A percentile compares a stretch with the other conserved stretches of the same genome.
These are phyloP conservation scores for Elegia similella DNA, from an alignment of 2,888 invertebrate species.

Conservation along the genomic window DNA sequence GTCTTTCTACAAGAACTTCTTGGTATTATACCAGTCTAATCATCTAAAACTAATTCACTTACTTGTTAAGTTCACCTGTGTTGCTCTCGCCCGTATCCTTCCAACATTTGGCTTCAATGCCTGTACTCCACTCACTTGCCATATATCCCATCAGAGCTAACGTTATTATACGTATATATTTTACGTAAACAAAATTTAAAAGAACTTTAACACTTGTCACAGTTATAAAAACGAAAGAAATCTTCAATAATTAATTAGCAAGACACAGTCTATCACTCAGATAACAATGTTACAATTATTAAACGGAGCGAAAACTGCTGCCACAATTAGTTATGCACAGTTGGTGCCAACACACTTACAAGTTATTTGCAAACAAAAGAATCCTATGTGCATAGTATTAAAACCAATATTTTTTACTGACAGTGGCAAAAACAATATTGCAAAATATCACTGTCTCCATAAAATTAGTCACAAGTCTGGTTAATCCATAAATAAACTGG, in stretches of 20 bases:
- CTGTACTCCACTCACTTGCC: background rate
- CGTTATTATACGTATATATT: background rate
- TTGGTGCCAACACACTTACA: conserved; percentile 1
- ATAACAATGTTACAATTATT: conserved; percentile 6
- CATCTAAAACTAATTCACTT: background rate
- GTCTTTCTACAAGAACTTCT: too few relatives aligned
- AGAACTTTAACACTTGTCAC: background rate
- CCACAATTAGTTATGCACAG: conserved; percentile 22
- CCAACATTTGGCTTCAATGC: background rate
- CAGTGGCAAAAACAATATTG: conserved; percentile 4
- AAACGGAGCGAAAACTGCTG: conserved; percentile 9
- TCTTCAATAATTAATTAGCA: background rate
- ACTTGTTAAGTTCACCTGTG: background rate
- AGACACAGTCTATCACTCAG: background rate
- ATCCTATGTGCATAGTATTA: background rate
- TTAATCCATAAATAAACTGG: background rate
- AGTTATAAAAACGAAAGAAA: background rate
- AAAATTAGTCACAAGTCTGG: conserved; percentile 17
- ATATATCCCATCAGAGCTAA: background rate
- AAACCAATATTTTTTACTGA: conserved; percentile 4
- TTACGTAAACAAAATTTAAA: background rate
- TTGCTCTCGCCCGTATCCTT: conserved; percentile 1
- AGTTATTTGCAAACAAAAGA: background rate
- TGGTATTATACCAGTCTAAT: too few relatives aligned
- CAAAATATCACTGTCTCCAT: conserved; percentile 3